phyloP scores from a whole-genome alignment of 2,113 vertebrate genomes.

The Narcine bancroftii region DNA sequence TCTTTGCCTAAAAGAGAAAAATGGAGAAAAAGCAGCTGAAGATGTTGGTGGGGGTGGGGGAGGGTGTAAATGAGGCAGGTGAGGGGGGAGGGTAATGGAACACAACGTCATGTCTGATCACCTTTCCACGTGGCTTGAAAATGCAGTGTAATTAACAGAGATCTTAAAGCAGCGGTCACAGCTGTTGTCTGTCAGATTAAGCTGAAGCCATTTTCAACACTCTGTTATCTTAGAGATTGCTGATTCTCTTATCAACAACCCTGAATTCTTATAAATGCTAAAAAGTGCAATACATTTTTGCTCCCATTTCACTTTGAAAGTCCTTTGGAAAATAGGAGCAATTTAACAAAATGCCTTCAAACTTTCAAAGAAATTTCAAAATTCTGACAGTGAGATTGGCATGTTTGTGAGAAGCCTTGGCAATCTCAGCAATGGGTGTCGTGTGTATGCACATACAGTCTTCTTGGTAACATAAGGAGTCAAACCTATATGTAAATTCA shows the following conservation, averaged over 20 bases:
- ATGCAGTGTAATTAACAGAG: neutral
- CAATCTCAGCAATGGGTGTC: constrained; percentile 11
- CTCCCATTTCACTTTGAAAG: neutral
- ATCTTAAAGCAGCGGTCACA: neutral
- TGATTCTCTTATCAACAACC: neutral
- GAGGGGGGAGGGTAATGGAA: no score
- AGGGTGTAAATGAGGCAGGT: neutral
- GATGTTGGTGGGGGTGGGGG: constrained; percentile 37
- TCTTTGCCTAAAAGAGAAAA: neutral
- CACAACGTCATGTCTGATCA: neutral
- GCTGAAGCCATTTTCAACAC: neutral
- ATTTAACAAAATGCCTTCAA: constrained; percentile 1
- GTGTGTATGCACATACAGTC: neutral
- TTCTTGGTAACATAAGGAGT: constrained; percentile 17
- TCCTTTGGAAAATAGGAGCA: neutral
- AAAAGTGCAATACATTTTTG: neutral
- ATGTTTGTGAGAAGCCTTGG: neutral
- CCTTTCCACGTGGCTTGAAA: neutral
- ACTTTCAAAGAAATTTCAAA: neutral
- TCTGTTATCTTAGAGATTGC: neutral
- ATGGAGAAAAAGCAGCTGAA: constrained; percentile 7
- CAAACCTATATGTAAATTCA: constrained; percentile 35
- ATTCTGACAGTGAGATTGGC: constrained; percentile 8
- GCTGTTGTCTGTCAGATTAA: neutral
- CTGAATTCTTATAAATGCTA: neutral